Base-by-base conservation (phyloP, 2,888 invertebrate species). In the Chydorus sphaericus region DNA sequence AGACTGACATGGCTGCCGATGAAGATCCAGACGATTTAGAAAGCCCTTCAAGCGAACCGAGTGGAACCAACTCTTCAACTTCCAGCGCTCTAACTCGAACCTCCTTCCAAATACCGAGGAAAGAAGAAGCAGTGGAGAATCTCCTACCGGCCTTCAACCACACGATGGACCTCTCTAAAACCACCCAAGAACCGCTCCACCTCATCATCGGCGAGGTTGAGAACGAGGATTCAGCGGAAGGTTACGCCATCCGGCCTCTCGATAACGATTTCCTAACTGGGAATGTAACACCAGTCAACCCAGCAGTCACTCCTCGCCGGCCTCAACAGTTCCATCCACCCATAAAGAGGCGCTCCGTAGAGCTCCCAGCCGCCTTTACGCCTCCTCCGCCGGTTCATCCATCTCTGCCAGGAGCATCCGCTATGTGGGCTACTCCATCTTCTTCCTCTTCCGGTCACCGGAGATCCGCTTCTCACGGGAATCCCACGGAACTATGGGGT, bases 401-500 rank as follows among this genome's bases (percentile, higher is more conserved):
- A 16, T 23, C 28, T 44, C n/a, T n/a, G n/a, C 44, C 44, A 23
- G 44, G 44, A 20, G 44, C 44, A 44, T 23, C 23, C 23, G 44
- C 23, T 11, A 23, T 16, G 10, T 18, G 23, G 23, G 39, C 23
- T 26, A 26, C 44, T 1, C 26, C 4, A 44, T 16, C 14, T 14
- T 11, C 4, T 6, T 26, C 26, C 26, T 11, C 20, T 11, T 16
- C 23, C 7, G 52, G 52, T 3, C 52, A 52, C 14, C 31, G 52
- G n/a, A 36, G 52, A 26, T 52, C 52, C 26, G 33, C 52, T 31
- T 52, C 52, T 3, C 37, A 52, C n/a, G 52, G 52, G 3, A 52
- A 52, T 20, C 52, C 33, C 8, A 20, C 52, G 11, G 23, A 36
- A 14, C 20, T 52, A 26, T 52, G 52, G 52, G 33, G 31, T 1